A percentile compares a stretch with the other conserved stretches of the same genome.
Evolutionary conservation across 2,797 vertebrate genomes (phyloP).

Genomic region (Syndactyla subalaris): DNA sequence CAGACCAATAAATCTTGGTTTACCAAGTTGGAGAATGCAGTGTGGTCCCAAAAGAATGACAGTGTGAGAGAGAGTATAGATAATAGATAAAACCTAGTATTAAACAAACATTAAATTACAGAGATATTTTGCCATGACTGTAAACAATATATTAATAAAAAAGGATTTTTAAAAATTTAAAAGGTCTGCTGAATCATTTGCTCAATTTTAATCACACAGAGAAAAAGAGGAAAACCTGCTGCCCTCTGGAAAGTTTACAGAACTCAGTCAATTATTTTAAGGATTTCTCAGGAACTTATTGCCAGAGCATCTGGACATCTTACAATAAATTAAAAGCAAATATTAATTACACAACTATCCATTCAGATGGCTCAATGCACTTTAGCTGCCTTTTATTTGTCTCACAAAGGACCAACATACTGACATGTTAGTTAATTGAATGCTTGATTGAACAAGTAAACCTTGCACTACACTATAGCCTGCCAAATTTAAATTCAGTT

Average conservation of each 20-base stretch:
- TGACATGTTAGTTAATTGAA: slow-evolving; percentile 65
- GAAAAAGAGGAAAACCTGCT: neutral
- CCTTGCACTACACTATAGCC: slow-evolving; percentile 15
- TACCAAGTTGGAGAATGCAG: neutral
- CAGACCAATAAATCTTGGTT: neutral
- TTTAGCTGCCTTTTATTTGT: slow-evolving; percentile 64
- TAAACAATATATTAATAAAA: neutral
- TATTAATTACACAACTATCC: slow-evolving; percentile 63
- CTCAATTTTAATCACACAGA: neutral
- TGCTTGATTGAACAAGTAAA: slow-evolving; percentile 67
- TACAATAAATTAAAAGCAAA: slow-evolving; percentile 66
- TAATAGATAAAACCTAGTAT: neutral
- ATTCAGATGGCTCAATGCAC: slow-evolving; percentile 29
- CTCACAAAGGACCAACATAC: slow-evolving; percentile 55
- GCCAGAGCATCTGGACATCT: slow-evolving; percentile 40
- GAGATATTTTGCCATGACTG: neutral
- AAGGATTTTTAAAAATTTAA: neutral
- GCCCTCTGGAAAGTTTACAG: slow-evolving; percentile 5
- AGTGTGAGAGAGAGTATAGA: neutral
- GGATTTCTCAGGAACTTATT: slow-evolving; percentile 19
- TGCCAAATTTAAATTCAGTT: slow-evolving; percentile 46
- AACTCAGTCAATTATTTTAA: slow-evolving; percentile 35
- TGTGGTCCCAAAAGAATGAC: neutral
- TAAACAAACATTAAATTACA: neutral
- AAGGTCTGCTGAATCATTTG: neutral